Percentiles rank a stretch among this genome's conserved stretches.
Conservation (phyloP, 2,888 invertebrate species). For the Drosophila incognita region DNA sequence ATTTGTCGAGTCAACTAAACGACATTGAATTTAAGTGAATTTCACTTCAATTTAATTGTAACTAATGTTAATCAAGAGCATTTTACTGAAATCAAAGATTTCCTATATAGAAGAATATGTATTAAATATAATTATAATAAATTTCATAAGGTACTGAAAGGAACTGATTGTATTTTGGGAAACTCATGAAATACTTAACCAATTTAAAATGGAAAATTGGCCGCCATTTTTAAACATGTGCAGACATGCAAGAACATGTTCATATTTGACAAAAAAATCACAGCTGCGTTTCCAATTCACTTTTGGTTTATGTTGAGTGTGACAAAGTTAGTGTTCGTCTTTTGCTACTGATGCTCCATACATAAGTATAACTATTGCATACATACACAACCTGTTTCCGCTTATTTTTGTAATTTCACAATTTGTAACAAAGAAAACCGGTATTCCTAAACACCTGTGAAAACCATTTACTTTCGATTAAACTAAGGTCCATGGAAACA, state of each 20-base stretch:
- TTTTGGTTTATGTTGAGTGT: neutral
- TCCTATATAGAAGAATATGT: neutral
- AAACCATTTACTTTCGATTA: fast-evolving
- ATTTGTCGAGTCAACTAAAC: constrained; percentile 57
- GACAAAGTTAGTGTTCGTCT: neutral
- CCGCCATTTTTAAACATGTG: neutral
- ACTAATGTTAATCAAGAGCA: neutral
- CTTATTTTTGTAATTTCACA: neutral
- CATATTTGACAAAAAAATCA: neutral
- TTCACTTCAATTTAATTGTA: constrained; percentile 31
- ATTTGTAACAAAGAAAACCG: neutral
- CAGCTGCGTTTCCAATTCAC: neutral
- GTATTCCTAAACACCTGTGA: neutral
- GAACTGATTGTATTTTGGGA: neutral
- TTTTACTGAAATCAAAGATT: neutral
- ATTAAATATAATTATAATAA: neutral
- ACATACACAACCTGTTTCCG: neutral
- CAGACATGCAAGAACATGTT: neutral
- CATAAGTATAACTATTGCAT: neutral
- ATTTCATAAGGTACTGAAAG: neutral
- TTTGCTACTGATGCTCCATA: neutral
- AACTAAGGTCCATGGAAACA: neutral
- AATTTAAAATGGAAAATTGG: neutral
- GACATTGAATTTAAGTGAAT: constrained; percentile 50
- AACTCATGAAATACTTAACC: neutral